A percentile compares a stretch with the other conserved stretches of the same genome.
Conservation (phyloP, 2,797 vertebrate genomes). For the Amazona finschi region DNA sequence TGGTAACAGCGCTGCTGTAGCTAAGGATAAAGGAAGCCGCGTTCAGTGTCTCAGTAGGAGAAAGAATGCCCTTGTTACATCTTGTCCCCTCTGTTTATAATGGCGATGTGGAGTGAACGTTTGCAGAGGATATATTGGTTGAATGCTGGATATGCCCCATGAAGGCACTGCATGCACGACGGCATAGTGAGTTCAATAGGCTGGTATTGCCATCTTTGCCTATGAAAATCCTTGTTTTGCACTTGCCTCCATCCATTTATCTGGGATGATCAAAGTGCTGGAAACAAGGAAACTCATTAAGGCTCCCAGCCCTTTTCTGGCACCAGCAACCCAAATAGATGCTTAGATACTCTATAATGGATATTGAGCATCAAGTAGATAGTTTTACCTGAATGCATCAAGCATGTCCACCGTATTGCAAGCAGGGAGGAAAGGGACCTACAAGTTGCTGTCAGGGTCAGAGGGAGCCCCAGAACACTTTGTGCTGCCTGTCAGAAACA, state of each 20-base stretch:
- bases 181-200: background rate
- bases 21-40: background rate
- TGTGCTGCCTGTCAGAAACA: background rate
- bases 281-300: background rate
- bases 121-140: accelerated
- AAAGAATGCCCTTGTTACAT: background rate
- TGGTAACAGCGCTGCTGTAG: background rate
- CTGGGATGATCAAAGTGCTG: background rate
- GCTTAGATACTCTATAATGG: background rate
- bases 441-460: background rate
- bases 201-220: background rate
- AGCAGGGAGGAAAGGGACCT: background rate
- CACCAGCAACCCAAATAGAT: background rate
- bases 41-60: background rate
- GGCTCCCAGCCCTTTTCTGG: background rate
- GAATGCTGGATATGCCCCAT: background rate
- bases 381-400: background rate
- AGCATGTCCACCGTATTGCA: background rate
- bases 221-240: background rate
- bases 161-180: background rate
- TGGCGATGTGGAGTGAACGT: background rate
- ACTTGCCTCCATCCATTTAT: background rate
- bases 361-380: background rate
- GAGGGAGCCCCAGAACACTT: background rate
- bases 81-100: background rate